Percentiles rank a stretch among this genome's conserved stretches.
These are phyloP conservation scores for Delichon dasypus DNA, from an alignment of 2,797 vertebrate species.

Conservation along the genomic window DNA sequence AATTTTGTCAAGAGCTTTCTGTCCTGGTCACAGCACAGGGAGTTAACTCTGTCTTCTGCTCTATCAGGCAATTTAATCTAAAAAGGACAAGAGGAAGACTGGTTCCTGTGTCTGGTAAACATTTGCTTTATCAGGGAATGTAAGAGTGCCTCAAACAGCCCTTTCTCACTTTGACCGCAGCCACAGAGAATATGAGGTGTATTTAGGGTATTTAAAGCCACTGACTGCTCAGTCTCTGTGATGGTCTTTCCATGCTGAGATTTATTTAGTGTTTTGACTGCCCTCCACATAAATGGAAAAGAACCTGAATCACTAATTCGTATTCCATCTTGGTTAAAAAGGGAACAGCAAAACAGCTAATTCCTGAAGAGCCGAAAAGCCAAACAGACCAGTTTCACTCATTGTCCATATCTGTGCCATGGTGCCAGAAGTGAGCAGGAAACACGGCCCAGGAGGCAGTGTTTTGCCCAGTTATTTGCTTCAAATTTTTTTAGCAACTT, in stretches of 20 bases:
- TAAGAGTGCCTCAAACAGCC: not conserved
- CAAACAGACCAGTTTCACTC: not conserved
- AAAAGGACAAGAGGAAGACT: constrained; percentile 33
- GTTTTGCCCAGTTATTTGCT: not conserved
- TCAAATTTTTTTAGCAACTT: accelerated
- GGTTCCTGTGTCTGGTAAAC: constrained; percentile 28
- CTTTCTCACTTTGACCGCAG: constrained; percentile 20
- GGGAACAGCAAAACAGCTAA: not conserved
- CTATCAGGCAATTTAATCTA: constrained; percentile 49
- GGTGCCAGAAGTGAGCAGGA: not conserved
- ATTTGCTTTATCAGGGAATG: constrained; percentile 27
- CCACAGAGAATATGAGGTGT: not conserved
- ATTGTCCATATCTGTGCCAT: not conserved
- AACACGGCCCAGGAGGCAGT: not conserved
- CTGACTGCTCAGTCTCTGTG: not conserved
- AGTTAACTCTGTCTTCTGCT: constrained; percentile 30
- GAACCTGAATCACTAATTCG: constrained; percentile 34
- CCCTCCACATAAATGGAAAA: not conserved
- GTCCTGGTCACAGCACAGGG: not conserved
- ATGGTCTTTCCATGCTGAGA: not conserved
- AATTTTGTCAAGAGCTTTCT: not conserved
- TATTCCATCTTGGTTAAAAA: not conserved
- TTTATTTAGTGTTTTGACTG: constrained; percentile 34
- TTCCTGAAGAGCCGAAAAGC: not conserved
- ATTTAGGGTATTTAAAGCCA: constrained; percentile 7